Evolutionary conservation across 2,888 invertebrate species (phyloP).

Genomic region (Capitulum mitella): DNA sequence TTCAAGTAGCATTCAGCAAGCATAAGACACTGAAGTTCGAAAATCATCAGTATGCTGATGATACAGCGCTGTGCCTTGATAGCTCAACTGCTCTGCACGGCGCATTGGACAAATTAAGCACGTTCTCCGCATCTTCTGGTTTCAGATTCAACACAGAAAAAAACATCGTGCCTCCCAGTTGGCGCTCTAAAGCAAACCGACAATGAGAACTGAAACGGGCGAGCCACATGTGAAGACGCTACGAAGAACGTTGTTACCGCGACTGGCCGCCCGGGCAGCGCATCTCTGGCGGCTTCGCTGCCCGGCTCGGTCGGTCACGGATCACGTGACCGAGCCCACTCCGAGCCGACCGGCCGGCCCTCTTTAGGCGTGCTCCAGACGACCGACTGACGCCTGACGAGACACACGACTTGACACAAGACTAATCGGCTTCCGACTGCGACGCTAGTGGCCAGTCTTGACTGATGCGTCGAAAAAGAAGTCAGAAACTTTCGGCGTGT

Average conservation of each 20-base stretch:
- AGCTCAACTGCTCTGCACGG: not conserved
- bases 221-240: not conserved
- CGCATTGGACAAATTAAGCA: not conserved
- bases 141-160: not conserved
- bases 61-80: not conserved
- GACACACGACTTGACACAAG: no score
- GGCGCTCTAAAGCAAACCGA: not conserved
- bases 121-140: not conserved
- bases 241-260: not conserved
- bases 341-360: no score
- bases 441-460: no score
- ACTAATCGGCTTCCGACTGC: no score
- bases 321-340: no score
- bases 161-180: not conserved
- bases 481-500: no score
- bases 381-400: no score
- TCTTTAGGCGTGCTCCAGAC: no score
- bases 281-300: no score
- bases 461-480: no score
- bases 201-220: not conserved
- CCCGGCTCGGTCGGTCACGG: no score
- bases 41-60: not conserved
- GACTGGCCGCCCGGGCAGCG: no score
- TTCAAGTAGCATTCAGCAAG: not conserved
- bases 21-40: not conserved